Evolutionary conservation across 2,888 invertebrate species (phyloP).

Genomic region (Ethmia dodecea): DNA sequence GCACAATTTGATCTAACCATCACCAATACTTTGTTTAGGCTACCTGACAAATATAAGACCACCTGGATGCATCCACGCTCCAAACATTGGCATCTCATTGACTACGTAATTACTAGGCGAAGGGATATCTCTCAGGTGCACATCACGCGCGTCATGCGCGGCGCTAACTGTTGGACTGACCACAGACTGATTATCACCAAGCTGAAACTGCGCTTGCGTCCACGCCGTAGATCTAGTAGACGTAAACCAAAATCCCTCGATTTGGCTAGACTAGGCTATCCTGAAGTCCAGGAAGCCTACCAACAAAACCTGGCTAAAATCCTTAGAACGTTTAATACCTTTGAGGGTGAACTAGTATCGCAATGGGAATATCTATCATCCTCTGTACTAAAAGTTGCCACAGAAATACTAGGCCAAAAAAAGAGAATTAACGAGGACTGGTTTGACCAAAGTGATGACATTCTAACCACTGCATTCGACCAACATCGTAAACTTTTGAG

Average conservation of each 20-base stretch:
- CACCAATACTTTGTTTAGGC: constrained; percentile 12
- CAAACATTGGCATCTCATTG: constrained; percentile 22
- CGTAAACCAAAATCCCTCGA: background rate
- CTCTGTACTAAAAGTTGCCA: background rate
- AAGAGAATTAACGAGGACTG: background rate
- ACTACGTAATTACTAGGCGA: constrained; percentile 17
- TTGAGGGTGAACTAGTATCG: background rate
- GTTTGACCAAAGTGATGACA: background rate
- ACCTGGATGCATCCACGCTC: constrained; percentile 23
- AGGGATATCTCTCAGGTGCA: background rate
- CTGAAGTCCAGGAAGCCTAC: background rate
- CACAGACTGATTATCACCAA: background rate
- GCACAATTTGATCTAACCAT: constrained; percentile 13
- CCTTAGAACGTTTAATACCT: too few relatives aligned
- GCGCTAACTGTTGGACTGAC: background rate
- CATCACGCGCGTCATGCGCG: background rate
- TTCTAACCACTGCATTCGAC: background rate
- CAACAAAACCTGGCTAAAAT: background rate
- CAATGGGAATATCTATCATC: background rate
- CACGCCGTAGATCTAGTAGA: background rate
- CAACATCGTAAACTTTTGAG: background rate
- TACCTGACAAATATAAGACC: constrained; percentile 19
- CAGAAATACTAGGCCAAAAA: background rate
- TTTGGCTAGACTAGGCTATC: background rate
- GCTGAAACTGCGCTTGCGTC: background rate